These are phyloP conservation scores for Centroberyx gerrardi DNA, from an alignment of 2,797 vertebrate genomes.

Conservation along the genomic window DNA sequence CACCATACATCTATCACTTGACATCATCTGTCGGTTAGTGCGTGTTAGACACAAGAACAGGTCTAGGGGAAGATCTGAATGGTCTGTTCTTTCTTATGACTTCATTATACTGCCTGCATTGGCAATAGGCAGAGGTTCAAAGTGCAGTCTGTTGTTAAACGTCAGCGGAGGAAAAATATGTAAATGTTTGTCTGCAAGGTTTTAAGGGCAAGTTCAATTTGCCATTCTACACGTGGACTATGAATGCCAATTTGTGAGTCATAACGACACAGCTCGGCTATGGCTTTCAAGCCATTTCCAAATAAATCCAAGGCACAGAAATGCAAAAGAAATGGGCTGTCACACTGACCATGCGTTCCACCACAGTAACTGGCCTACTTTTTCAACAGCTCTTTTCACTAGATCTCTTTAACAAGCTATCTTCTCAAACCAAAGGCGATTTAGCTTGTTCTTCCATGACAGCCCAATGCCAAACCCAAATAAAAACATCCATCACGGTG, in stretches of 20 bases:
- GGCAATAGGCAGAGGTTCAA: background rate
- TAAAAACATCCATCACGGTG: constrained; percentile 47
- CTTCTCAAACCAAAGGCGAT: constrained; percentile 60
- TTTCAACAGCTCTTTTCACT: constrained; percentile 62
- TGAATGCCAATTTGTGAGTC: constrained; percentile 29
- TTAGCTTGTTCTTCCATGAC: constrained; percentile 47
- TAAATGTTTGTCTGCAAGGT: constrained; percentile 10
- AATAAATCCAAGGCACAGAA: constrained; percentile 47
- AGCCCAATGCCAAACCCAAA: constrained; percentile 9
- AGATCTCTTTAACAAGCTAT: constrained; percentile 66
- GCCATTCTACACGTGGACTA: constrained; percentile 16
- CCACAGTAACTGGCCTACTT: constrained; percentile 61
- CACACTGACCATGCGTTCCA: constrained; percentile 36
- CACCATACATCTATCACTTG: constrained; percentile 15
- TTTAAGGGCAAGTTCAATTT: constrained; percentile 26
- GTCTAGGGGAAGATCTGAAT: constrained; percentile 1
- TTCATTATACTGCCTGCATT: background rate
- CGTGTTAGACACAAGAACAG: background rate
- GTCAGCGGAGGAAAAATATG: background rate
- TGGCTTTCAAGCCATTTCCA: constrained; percentile 33
- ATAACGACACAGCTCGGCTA: background rate
- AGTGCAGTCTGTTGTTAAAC: background rate
- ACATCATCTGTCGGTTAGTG: constrained; percentile 14
- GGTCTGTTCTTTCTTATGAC: background rate
- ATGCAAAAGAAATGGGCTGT: constrained; percentile 38